Evolutionary conservation across 2,797 vertebrate species (phyloP).

Genomic region (Sylvilagus floridanus): DNA sequence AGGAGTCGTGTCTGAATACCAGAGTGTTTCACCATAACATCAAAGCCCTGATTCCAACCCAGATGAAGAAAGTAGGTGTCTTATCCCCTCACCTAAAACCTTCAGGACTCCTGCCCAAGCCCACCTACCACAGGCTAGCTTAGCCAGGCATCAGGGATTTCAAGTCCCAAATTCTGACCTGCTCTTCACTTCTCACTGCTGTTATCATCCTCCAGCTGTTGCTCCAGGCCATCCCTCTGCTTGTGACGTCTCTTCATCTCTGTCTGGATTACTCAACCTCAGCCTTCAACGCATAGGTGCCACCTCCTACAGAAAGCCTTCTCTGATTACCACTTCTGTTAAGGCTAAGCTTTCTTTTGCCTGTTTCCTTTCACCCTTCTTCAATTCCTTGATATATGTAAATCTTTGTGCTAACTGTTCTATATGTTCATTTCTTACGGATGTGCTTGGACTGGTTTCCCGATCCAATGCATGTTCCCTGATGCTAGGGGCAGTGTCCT

Average conservation of each 20-base stretch:
- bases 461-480: neutral
- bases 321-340: neutral
- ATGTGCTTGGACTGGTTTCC: neutral
- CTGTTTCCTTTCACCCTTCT: neutral
- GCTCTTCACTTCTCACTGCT: neutral
- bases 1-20: neutral
- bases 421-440: neutral
- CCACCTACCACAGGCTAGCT: neutral
- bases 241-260: neutral
- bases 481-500: neutral
- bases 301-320: neutral
- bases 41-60: neutral
- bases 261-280: neutral
- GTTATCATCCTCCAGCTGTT: neutral
- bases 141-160: neutral
- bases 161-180: neutral
- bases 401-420: neutral
- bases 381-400: neutral
- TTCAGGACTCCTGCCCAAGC: neutral
- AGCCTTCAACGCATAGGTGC: neutral
- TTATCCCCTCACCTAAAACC: neutral
- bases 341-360: neutral
- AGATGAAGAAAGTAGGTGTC: neutral
- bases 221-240: neutral
- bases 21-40: neutral